These are phyloP conservation scores for Sarcophaga bullata DNA, from an alignment of 1,140 invertebrate species.

Conservation along the genomic window DNA sequence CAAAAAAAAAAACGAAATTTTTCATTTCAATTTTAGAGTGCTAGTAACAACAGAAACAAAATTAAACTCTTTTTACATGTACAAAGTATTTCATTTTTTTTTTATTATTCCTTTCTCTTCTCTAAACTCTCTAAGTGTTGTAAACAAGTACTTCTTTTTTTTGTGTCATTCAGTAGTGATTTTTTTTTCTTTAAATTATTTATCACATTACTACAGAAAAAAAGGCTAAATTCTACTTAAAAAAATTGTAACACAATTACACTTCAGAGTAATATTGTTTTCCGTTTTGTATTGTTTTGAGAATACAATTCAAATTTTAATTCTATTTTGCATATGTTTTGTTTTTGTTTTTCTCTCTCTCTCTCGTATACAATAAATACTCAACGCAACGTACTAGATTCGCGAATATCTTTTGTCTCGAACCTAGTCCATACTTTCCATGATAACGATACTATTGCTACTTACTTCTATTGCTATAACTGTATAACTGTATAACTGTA, in stretches of 20 bases:
- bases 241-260: neutral
- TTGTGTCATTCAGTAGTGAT: neutral
- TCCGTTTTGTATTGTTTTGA: conserved; percentile 23
- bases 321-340: conserved; percentile 26
- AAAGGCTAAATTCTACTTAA: neutral
- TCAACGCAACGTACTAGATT: conserved; percentile 42
- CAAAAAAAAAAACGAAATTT: neutral
- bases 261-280: conserved; percentile 17
- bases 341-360: conserved; percentile 1
- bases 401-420: conserved; percentile 45
- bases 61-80: neutral
- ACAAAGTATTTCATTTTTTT: neutral
- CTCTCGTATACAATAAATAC: too few relatives aligned
- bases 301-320: neutral
- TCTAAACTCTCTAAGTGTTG: neutral
- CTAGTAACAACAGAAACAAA: neutral
- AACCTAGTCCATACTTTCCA: conserved; percentile 42
- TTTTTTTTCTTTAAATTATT: too few relatives aligned
- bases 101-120: neutral
- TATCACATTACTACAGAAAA: too few relatives aligned
- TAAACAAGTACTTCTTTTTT: neutral
- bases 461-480: too few relatives aligned
- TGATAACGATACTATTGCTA: conserved; percentile 1
- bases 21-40: neutral
- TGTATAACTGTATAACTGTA: too few relatives aligned